These are phyloP conservation scores for Chrysotoxum bicinctum DNA, from an alignment of 2,888 invertebrate genomes.

Conservation along the genomic window DNA sequence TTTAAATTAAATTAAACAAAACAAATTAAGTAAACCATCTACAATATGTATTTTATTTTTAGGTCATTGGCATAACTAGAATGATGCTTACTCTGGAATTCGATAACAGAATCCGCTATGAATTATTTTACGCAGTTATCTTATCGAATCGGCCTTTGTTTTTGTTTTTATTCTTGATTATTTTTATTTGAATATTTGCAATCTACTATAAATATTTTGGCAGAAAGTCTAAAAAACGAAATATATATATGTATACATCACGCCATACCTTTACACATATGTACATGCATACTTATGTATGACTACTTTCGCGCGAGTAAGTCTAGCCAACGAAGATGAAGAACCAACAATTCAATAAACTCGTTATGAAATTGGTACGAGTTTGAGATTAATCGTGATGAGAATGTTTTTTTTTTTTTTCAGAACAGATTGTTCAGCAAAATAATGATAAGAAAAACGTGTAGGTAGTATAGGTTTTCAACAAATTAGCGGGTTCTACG, in stretches of 20 bases:
- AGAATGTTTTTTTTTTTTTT: not conserved
- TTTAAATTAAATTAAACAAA: not conserved
- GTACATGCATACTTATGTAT: no score
- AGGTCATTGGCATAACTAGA: slow-evolving; percentile 49
- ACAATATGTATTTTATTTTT: not conserved
- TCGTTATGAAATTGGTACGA: not conserved
- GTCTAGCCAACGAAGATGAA: not conserved
- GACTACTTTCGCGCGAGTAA: no score
- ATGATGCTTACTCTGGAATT: slow-evolving; percentile 2
- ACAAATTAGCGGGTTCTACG: no score
- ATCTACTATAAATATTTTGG: not conserved
- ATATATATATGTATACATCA: not conserved
- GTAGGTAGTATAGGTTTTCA: no score
- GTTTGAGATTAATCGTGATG: not conserved
- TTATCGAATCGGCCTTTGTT: slow-evolving; percentile 11
- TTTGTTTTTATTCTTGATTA: not conserved
- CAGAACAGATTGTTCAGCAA: no score
- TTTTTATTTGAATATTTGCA: not conserved
- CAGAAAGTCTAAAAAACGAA: not conserved
- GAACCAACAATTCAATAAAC: not conserved
- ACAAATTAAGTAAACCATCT: not conserved
- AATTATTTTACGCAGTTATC: slow-evolving; percentile 21
- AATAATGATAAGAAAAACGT: no score
- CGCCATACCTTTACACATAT: no score
- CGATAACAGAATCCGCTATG: not conserved